Base-by-base conservation (phyloP, 2,888 invertebrate genomes). In the Gryllus longicercus region DNA sequence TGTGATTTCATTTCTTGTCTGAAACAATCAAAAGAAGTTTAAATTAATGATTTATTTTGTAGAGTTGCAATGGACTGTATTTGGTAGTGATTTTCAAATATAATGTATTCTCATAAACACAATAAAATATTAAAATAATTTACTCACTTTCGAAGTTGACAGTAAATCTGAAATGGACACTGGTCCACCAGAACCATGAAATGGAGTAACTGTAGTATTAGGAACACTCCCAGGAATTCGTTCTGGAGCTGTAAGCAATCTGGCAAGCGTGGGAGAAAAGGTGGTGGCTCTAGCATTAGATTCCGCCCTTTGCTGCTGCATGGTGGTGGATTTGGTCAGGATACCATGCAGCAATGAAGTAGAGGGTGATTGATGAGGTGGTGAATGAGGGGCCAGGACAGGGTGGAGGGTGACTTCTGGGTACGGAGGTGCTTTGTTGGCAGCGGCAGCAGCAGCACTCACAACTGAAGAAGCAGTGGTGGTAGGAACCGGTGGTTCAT, bases 391-490 rank as follows among this genome's bases (percentile, higher is more conserved):
- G 51, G 49, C 86, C n/a, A 88, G 88, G 80, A 94, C 94, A 0
- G 94, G 94, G 85, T 94, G 91, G 25, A 94, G 89, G 2, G 94
- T 94, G 77, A 94, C 94, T 87, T 94, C 94, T 0, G 94, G 94
- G 88, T 94, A 94, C 78, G 91, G 92, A 78, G 91, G 92, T 10
- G 92, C 92, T 11, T 92, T 91, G 2, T 50, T 76, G 80, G 82
- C 74, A 80, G 82, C 50, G 23, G 78, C 75, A 51, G 81, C 79
- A 76, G 80, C 76, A 85, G 85, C 84, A 85, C 85, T 88, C 84
- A 82, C 83, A 38, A 38, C 38, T 84, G 83, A 86, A 86, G 11
- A 83, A 76, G 38, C 80, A 75, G 79, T 80, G 23, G 78, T 78
- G 16, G 14, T 74, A 18, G 78, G 78, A 50, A 82, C 80, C 63